Evolutionary conservation across 2,888 invertebrate species (phyloP).

Genomic region (Scaptomyza flava): DNA sequence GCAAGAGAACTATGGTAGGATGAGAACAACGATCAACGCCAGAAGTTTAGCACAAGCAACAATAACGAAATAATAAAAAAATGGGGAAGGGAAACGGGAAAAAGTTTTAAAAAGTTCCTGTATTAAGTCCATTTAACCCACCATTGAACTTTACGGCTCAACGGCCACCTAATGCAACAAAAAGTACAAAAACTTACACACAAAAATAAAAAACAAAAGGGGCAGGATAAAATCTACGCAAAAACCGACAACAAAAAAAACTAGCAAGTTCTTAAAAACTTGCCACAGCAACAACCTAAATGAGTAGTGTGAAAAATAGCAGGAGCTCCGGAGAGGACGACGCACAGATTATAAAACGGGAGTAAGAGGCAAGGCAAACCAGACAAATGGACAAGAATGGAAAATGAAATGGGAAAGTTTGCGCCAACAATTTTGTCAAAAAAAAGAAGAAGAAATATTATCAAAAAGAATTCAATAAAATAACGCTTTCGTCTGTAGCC

Average conservation of each 20-base stretch:
- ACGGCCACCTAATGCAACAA: constrained; percentile 71
- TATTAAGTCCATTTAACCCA: constrained; percentile 81
- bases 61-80: constrained; percentile 37
- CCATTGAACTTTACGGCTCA: constrained; percentile 80
- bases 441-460: constrained; percentile 4
- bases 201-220: neutral
- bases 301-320: constrained; percentile 36
- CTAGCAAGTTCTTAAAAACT: constrained; percentile 73
- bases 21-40: constrained; percentile 64
- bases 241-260: constrained; percentile 51
- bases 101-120: constrained; percentile 73
- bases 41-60: constrained; percentile 54
- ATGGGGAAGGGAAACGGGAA: constrained; percentile 12
- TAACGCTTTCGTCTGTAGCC: constrained; percentile 71
- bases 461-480: constrained; percentile 71
- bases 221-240: constrained; percentile 44
- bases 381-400: constrained; percentile 66
- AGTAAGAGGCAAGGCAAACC: constrained; percentile 9
- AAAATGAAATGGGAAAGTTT: constrained; percentile 78
- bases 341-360: neutral
- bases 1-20: constrained; percentile 14
- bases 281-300: constrained; percentile 61
- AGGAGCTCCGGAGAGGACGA: constrained; percentile 11
- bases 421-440: constrained; percentile 61
- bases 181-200: constrained; percentile 27